Percentiles rank a stretch among this genome's conserved stretches.
Conservation (phyloP, 2,888 invertebrate species). For the Bursaphelenchus okinawaensis region DNA sequence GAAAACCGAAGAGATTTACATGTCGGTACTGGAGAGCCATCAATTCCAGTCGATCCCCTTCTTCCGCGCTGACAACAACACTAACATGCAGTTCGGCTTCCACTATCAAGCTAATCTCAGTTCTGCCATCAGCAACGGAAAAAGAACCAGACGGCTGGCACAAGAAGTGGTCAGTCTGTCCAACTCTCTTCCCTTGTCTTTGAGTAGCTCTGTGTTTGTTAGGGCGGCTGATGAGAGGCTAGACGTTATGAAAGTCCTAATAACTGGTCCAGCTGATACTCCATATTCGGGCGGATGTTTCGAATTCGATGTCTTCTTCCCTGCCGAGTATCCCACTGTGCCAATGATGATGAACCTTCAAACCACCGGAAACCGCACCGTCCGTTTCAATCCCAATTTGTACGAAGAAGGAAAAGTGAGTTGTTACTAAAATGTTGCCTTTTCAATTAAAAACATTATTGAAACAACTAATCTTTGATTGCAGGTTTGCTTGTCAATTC, state of each 20-base stretch:
- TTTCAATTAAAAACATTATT: slow-evolving; percentile 59
- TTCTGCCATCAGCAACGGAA: slow-evolving; percentile 51
- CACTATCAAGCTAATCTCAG: slow-evolving; percentile 69
- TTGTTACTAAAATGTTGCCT: background rate
- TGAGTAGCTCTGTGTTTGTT: slow-evolving; percentile 88
- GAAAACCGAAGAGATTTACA: background rate
- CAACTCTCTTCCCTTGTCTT: slow-evolving; percentile 82
- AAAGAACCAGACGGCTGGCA: slow-evolving; percentile 79
- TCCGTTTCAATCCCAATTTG: slow-evolving; percentile 66
- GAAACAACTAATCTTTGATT: slow-evolving; percentile 59
- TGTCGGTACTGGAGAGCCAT: background rate
- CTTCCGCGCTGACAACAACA: slow-evolving; percentile 50
- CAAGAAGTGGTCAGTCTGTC: slow-evolving; percentile 90
- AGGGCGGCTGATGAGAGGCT: slow-evolving; percentile 86
- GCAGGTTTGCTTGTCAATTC: slow-evolving; percentile 43
- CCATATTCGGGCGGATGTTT: slow-evolving; percentile 65
- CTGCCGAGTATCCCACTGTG: slow-evolving; percentile 63
- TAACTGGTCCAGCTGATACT: slow-evolving; percentile 65
- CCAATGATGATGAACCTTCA: slow-evolving; percentile 63
- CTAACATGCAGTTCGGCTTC: slow-evolving; percentile 77
- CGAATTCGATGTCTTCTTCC: slow-evolving; percentile 63
- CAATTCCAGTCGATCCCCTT: slow-evolving; percentile 16
- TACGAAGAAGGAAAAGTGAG: slow-evolving; percentile 57
- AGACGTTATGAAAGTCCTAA: slow-evolving; percentile 81
- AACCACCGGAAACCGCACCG: slow-evolving; percentile 58